These are phyloP conservation scores for Chymomyza amoena DNA, from an alignment of 2,888 invertebrate genomes.

Conservation along the genomic window DNA sequence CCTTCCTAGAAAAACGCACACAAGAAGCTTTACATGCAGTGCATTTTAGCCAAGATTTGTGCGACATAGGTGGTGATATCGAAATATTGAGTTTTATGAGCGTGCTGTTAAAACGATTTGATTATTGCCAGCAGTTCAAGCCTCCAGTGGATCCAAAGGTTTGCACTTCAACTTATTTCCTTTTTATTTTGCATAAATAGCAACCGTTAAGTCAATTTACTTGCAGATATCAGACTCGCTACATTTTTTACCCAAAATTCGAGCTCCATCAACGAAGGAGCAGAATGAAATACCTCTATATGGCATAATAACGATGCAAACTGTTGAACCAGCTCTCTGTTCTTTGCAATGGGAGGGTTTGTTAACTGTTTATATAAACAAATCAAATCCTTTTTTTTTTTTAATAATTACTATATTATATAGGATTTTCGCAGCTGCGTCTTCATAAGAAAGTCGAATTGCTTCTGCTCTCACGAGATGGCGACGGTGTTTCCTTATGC, in stretches of 20 bases:
- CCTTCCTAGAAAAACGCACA: conserved; percentile 80
- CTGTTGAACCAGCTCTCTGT: conserved; percentile 82
- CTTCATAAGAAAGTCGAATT: conserved; percentile 83
- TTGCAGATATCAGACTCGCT: conserved; percentile 79
- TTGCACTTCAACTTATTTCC: neutral
- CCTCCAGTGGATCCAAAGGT: conserved; percentile 78
- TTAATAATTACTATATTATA: neutral
- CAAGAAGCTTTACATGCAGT: conserved; percentile 82
- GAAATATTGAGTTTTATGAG: conserved; percentile 85
- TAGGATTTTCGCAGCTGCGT: conserved; percentile 79
- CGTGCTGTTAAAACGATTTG: conserved; percentile 84
- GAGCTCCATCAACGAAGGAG: conserved; percentile 77
- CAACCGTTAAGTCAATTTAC: neutral
- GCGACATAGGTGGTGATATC: conserved; percentile 84
- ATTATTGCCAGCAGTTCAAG: conserved; percentile 82
- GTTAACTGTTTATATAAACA: conserved; percentile 59
- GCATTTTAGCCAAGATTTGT: conserved; percentile 83
- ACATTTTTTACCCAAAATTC: conserved; percentile 81
- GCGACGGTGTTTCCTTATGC: conserved; percentile 82
- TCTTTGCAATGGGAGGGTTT: conserved; percentile 79
- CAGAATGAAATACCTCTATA: conserved; percentile 80
- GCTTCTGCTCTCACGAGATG: conserved; percentile 82
- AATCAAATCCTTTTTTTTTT: conserved; percentile 53
- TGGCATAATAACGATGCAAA: conserved; percentile 83
- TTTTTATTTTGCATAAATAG: neutral